Evolutionary conservation across 2,113 vertebrate genomes (phyloP).

Genomic region (Zapornia atra): DNA sequence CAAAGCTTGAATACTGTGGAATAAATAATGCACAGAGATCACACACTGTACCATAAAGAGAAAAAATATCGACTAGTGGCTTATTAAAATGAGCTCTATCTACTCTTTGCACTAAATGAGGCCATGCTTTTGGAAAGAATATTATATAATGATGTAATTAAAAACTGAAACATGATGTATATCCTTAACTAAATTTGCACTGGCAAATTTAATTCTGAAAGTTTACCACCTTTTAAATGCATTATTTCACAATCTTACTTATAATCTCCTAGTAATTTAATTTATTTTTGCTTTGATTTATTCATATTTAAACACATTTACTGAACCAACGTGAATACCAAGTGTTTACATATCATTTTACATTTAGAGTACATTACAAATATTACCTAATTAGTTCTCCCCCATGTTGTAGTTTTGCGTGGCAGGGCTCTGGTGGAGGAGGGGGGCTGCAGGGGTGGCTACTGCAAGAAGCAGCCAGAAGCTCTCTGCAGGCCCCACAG

Average conservation of each 20-base stretch:
- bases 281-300: background rate
- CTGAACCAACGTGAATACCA: background rate
- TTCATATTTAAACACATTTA: background rate
- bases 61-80: background rate
- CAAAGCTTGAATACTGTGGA: background rate
- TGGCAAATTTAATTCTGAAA: background rate
- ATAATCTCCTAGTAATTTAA: background rate
- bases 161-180: background rate
- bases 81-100: background rate
- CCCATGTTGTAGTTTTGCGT: too few species aligned
- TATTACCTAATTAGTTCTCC: background rate
- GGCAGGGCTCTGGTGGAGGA: too few species aligned
- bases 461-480: too few species aligned
- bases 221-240: background rate
- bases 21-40: background rate
- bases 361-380: background rate
- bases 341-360: background rate
- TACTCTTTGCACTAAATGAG: background rate
- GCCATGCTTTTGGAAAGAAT: background rate
- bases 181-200: background rate
- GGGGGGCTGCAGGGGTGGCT: too few species aligned
- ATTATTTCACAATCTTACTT: background rate
- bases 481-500: too few species aligned
- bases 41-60: background rate
- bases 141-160: background rate